Percentiles rank a stretch among this genome's conserved stretches.
Evolutionary conservation across 2,888 invertebrate genomes (phyloP).

Genomic region (Apoda limacodes): DNA sequence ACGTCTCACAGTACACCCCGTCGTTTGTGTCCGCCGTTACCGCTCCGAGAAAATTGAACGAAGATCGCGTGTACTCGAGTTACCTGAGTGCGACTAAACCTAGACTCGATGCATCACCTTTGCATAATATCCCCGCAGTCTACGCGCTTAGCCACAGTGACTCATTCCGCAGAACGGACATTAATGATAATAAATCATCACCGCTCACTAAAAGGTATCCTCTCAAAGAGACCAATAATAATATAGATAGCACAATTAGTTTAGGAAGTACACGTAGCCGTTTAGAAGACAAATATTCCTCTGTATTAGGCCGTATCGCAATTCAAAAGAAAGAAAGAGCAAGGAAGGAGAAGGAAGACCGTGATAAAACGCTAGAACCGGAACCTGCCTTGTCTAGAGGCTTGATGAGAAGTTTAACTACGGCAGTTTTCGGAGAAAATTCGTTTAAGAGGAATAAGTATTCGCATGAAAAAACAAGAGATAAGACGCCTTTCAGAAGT

Average conservation of each 20-base stretch:
- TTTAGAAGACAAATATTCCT: constrained; percentile 83
- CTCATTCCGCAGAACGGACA: constrained; percentile 57
- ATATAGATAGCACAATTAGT: constrained; percentile 44
- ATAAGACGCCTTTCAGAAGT: constrained; percentile 74
- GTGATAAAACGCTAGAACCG: constrained; percentile 79
- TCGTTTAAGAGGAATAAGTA: constrained; percentile 59
- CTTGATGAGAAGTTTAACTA: constrained; percentile 78
- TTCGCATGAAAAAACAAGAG: constrained; percentile 70
- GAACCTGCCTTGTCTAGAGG: constrained; percentile 53
- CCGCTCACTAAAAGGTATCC: constrained; percentile 55
- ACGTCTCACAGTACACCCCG: constrained; percentile 51
- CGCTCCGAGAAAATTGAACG: constrained; percentile 42
- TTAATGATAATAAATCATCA: constrained; percentile 56
- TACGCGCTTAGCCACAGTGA: constrained; percentile 54
- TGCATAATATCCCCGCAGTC: constrained; percentile 45
- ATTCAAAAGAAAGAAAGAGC: constrained; percentile 67
- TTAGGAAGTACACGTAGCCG: constrained; percentile 74
- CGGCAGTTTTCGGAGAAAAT: constrained; percentile 78
- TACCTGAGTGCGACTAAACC: constrained; percentile 49
- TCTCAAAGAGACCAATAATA: constrained; percentile 59
- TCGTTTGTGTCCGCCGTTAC: constrained; percentile 32
- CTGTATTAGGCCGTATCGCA: constrained; percentile 79
- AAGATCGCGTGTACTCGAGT: constrained; percentile 51
- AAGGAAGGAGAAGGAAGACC: constrained; percentile 63
- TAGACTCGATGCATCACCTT: constrained; percentile 51